A percentile compares a stretch with the other conserved stretches of the same genome.
Conservation (phyloP, 2,888 invertebrate species). For the Ochropleura leucogaster region DNA sequence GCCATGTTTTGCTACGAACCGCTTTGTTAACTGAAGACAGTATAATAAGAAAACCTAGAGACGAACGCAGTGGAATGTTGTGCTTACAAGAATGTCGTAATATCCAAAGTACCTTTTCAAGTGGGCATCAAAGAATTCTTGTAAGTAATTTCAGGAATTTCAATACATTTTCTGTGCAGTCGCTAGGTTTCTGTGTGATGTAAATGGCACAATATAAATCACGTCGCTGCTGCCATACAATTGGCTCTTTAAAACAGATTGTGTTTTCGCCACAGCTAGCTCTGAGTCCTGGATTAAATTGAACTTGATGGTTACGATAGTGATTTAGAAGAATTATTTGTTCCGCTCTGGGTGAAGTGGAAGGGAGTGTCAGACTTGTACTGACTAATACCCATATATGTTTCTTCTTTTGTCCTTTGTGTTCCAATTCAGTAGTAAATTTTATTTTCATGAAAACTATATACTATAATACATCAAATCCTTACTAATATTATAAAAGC, state of each 20-base stretch:
- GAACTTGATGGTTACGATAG: background rate
- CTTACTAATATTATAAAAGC: too few species aligned
- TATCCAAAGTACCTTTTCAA: slow-evolving; percentile 4
- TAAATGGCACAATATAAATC: slow-evolving; percentile 30
- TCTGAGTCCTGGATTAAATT: slow-evolving; percentile 13
- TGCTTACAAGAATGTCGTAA: background rate
- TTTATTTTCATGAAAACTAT: too few species aligned
- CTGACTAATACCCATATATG: too few species aligned
- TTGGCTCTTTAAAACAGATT: background rate
- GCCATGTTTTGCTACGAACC: too few species aligned
- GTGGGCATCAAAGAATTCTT: background rate
- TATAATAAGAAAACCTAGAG: background rate
- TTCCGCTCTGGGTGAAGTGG: too few species aligned
- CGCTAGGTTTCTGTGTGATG: background rate
- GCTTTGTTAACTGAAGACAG: background rate
- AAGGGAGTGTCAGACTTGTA: too few species aligned
- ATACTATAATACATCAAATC: too few species aligned
- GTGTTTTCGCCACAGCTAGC: slow-evolving; percentile 13
- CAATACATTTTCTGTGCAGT: slow-evolving; percentile 9
- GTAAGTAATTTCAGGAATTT: slow-evolving; percentile 18
- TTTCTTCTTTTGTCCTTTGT: too few species aligned
- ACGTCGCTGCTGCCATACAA: slow-evolving; percentile 2
- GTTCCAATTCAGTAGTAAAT: too few species aligned
- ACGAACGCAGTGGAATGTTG: background rate
- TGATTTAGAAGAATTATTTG: background rate